A percentile compares a stretch with the other conserved stretches of the same genome.
These are phyloP conservation scores for Ispidina lecontei DNA, from an alignment of 2,797 vertebrate genomes.

Conservation along the genomic window DNA sequence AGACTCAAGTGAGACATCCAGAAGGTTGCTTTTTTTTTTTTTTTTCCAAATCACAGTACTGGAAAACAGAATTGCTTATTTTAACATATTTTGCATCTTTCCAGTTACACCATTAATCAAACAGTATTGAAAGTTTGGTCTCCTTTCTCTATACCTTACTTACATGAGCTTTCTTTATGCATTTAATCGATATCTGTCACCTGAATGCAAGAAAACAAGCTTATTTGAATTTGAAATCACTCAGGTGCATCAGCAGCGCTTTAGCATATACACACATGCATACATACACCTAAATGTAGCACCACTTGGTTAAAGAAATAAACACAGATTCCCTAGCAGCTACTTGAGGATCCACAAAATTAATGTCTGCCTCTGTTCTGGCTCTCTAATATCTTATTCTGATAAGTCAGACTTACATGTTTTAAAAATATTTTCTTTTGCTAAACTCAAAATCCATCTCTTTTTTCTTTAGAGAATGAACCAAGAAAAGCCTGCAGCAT, in stretches of 20 bases:
- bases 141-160: background rate
- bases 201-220: background rate
- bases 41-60: background rate
- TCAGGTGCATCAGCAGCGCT: background rate
- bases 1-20: background rate
- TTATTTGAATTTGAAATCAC: background rate
- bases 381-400: background rate
- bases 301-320: background rate
- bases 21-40: background rate
- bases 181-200: background rate
- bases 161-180: background rate
- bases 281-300: background rate
- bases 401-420: background rate
- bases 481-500: background rate
- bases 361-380: background rate
- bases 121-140: background rate
- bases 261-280: background rate
- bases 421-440: background rate
- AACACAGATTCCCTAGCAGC: background rate
- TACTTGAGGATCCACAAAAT: background rate
- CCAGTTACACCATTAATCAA: background rate
- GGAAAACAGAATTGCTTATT: background rate
- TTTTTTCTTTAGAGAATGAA: background rate
- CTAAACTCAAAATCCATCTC: background rate
- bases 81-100: background rate